Evolutionary conservation across 2,888 invertebrate genomes (phyloP), one percentile per base, ranked within the genome.

Genomic region (Operophtera brumata): DNA sequence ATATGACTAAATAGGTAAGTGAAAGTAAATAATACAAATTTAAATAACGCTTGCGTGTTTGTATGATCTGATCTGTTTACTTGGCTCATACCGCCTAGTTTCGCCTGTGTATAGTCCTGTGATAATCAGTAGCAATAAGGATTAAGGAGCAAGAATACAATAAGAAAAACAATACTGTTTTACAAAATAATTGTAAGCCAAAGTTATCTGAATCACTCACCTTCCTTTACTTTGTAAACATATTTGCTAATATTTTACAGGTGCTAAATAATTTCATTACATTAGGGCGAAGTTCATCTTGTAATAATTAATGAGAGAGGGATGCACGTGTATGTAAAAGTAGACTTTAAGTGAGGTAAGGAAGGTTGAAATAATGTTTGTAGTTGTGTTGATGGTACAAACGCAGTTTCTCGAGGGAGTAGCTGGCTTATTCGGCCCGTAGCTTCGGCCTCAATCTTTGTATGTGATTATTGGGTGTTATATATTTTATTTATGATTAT

Each of bases 261-360:
- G 35, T 36, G 20, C 50, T 58, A 42, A 61, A 56, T 58, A 55
- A 57, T 55, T 55, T 55, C 50, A 58, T 61, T 58, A 58, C 53
- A 54, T 58, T 51, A 58, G 54, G 50, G 48, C 28, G 47, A 47
- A 44, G 55, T 56, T 47, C 46, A 51, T 51, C 50, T 47, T 47
- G 49, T 54, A 56, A 54, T 61, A 54, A 56, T 58, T 51, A 56
- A 47, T 46, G 49, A 25, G 53, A 40, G 25, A 32, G 10, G 25
- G 35, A 12, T 39, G 6, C n/a, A 25, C 6, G 2, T 8, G 6
- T 20, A 35, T 4, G 35, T 25, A 20, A 49, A 56, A 51, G 26
- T 51, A 44, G 12, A 56, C 32, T 46, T 9, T 49, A 41, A 36
- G 13, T 6, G 41, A 34, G 9, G 6, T 1, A 2, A 4, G 13